phyloP scores from a whole-genome alignment of 1,140 invertebrate species.

The Batillaria attramentaria region DNA sequence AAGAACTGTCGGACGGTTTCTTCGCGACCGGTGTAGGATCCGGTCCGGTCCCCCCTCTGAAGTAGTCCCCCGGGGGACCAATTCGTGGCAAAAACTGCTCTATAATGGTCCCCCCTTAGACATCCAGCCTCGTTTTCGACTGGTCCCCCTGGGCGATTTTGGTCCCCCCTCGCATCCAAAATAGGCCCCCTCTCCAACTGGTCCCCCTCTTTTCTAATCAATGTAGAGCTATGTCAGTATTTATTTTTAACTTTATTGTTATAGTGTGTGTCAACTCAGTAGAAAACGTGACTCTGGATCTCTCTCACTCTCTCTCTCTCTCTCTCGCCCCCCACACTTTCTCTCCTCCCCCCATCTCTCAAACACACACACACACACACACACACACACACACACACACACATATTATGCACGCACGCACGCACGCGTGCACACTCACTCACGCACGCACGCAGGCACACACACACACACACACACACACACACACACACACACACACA shows the following conservation, averaged over 20 bases:
- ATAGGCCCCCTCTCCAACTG: too few species aligned
- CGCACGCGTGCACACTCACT: not conserved
- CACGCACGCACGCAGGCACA: not conserved
- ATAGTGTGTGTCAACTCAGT: not conserved
- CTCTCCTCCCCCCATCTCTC: not conserved
- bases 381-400: not conserved
- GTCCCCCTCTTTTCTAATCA: not conserved
- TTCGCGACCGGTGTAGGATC: too few species aligned
- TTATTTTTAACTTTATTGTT: not conserved
- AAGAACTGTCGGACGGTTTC: too few species aligned
- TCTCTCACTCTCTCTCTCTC: not conserved
- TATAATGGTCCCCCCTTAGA: too few species aligned
- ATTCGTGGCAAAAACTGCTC: too few species aligned
- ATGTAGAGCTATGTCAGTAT: not conserved
- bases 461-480: not conserved
- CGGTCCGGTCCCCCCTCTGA: too few species aligned
- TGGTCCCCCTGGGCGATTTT: too few species aligned
- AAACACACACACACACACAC: not conserved
- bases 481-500: not conserved
- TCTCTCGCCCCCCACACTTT: not conserved
- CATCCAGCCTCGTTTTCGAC: too few species aligned
- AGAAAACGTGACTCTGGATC: not conserved
- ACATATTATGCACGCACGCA: not conserved
- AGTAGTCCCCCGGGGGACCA: too few species aligned
- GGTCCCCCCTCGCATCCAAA: too few species aligned